Percentiles rank a stretch among this genome's conserved stretches.
These are phyloP conservation scores for Caenorhabditis sinica DNA, from an alignment of 2,888 invertebrate genomes.

Conservation along the genomic window DNA sequence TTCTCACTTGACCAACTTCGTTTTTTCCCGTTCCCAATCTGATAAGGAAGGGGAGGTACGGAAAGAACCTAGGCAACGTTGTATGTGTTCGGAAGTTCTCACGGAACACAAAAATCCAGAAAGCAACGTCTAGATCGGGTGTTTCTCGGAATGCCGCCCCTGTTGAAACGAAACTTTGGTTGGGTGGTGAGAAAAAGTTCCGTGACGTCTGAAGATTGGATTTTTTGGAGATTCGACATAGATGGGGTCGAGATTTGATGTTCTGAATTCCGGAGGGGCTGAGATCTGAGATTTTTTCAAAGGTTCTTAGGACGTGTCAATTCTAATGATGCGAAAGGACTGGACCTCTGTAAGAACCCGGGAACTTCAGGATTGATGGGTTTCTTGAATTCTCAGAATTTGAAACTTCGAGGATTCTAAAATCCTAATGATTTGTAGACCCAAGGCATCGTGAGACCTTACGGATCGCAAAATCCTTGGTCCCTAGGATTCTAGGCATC, in stretches of 20 bases:
- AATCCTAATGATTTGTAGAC: too few species aligned
- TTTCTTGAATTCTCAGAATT: too few species aligned
- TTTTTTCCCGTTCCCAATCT: neutral
- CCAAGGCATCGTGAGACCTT: too few species aligned
- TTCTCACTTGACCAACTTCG: neutral
- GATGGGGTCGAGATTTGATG: too few species aligned
- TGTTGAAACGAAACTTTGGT: neutral
- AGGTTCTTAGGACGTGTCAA: too few species aligned
- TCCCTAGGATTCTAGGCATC: neutral
- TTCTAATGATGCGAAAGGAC: too few species aligned
- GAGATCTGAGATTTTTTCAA: neutral
- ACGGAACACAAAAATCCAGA: conserved; percentile 1
- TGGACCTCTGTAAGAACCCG: too few species aligned
- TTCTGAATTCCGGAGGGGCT: too few species aligned
- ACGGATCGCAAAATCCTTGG: neutral
- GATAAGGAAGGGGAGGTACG: conserved; percentile 17
- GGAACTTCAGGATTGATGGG: too few species aligned
- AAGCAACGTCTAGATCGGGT: neutral
- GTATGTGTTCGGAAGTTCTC: neutral
- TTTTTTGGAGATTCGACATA: neutral
- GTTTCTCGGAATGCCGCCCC: conserved; percentile 14
- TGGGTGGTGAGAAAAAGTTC: neutral
- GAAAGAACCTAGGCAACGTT: neutral
- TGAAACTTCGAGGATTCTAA: too few species aligned
- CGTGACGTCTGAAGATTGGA: neutral